Evolutionary conservation across 2,113 vertebrate genomes (phyloP).

Genomic region (Ciconia stormi): DNA sequence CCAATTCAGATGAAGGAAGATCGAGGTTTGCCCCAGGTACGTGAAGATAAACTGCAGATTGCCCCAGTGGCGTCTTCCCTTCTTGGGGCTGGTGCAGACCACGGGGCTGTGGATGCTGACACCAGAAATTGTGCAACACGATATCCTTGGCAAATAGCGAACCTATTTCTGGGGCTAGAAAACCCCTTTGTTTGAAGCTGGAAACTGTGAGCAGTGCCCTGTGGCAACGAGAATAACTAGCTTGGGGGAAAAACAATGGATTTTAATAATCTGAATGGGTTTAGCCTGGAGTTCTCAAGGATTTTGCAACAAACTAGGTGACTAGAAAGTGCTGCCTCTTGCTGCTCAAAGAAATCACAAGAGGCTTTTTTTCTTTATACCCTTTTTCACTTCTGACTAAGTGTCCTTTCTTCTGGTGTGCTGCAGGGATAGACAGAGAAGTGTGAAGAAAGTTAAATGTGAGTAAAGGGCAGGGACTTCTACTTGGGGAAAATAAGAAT

Average conservation of each 20-base stretch:
- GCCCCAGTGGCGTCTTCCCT: neutral
- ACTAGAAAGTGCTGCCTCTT: neutral
- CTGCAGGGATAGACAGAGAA: neutral
- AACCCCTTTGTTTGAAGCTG: neutral
- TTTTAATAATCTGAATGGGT: neutral
- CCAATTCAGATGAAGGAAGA: neutral
- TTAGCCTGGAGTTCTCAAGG: neutral
- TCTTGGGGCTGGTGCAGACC: neutral
- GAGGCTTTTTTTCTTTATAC: neutral
- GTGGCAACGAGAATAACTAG: neutral
- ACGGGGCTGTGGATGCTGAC: neutral
- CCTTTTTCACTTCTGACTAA: neutral
- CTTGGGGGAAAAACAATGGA: neutral
- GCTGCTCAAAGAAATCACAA: neutral
- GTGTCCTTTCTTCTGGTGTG: neutral
- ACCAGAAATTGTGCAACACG: accelerated
- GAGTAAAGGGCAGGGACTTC: neutral
- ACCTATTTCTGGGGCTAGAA: neutral
- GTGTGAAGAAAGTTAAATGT: neutral
- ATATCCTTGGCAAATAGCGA: neutral
- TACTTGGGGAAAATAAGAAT: neutral
- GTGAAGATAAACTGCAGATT: neutral
- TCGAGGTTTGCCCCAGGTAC: neutral
- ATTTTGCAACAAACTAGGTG: neutral
- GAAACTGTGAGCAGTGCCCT: neutral